These are phyloP conservation scores for Nymphalis io DNA, from an alignment of 1,140 invertebrate genomes.

Conservation along the genomic window DNA sequence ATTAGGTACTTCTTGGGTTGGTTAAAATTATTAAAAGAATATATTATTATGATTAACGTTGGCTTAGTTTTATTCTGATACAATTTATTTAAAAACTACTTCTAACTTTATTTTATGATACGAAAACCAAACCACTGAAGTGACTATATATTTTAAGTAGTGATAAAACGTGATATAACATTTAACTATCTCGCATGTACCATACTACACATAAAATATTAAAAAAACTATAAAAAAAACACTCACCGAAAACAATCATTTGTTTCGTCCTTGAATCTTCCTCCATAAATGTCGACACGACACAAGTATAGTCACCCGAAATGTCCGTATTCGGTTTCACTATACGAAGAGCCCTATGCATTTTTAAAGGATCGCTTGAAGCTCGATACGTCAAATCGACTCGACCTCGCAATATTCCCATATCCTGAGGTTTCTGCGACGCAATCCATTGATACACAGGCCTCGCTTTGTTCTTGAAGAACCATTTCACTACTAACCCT, in stretches of 20 bases:
- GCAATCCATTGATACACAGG: conserved; percentile 91
- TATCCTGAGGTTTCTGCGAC: conserved; percentile 82
- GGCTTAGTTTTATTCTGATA: no score
- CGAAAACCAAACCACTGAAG: no score
- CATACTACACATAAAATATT: conserved; percentile 20
- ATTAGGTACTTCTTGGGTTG: no score
- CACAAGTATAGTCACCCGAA: conserved; percentile 87
- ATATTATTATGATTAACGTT: no score
- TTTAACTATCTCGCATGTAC: neutral
- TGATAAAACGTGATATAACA: neutral
- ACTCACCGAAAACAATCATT: conserved; percentile 88
- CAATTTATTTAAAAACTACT: no score
- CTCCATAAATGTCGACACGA: conserved; percentile 85
- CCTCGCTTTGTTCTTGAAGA: conserved; percentile 84
- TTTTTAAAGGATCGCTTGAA: conserved; percentile 81
- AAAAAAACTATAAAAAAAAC: conserved; percentile 24
- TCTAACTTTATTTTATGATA: no score
- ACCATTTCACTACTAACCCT: conserved; percentile 90
- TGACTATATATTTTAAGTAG: no score
- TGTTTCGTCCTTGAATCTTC: conserved; percentile 84
- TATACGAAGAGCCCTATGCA: conserved; percentile 85
- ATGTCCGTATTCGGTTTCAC: conserved; percentile 85
- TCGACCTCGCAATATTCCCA: conserved; percentile 83
- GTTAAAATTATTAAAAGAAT: no score
- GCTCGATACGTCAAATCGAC: conserved; percentile 84